A percentile compares a stretch with the other conserved stretches of the same genome.
These are phyloP conservation scores for Myoxocephalus aenaeus DNA, from an alignment of 2,797 vertebrate species.

Conservation along the genomic window DNA sequence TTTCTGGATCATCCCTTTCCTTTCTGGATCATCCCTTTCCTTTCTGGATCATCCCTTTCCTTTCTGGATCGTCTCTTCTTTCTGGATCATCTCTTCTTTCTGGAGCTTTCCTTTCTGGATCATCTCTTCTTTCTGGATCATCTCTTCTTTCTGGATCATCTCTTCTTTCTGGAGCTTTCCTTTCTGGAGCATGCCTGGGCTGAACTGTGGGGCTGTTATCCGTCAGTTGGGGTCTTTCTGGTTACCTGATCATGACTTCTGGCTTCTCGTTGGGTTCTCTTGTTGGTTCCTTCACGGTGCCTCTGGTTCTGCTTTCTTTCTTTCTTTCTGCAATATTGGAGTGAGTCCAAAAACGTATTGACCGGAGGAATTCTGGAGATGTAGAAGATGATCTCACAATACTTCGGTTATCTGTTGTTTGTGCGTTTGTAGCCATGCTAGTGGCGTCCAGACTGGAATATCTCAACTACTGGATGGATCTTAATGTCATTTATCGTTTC, in stretches of 20 bases:
- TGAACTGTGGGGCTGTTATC: neutral
- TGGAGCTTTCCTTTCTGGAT: too few relatives aligned
- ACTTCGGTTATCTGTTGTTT: neutral
- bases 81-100: too few relatives aligned
- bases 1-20: too few relatives aligned
- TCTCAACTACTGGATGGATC: neutral
- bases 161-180: neutral
- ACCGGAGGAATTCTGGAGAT: neutral
- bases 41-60: too few relatives aligned
- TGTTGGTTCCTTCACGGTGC: conserved; percentile 56
- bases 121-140: too few relatives aligned
- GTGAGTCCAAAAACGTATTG: conserved; percentile 17
- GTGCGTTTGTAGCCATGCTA: neutral
- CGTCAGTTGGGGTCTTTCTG: neutral
- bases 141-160: too few relatives aligned
- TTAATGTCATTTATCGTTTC: neutral
- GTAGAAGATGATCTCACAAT: neutral
- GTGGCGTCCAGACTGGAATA: neutral
- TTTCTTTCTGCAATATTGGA: conserved; percentile 25
- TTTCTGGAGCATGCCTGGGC: conserved; percentile 61
- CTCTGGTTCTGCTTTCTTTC: conserved; percentile 55
- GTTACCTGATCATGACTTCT: neutral
- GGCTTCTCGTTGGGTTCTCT: conserved; percentile 47
- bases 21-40: too few relatives aligned
- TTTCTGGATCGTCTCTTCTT: too few relatives aligned